Base-by-base conservation (phyloP, 2,888 invertebrate species). In the Meta bourneti region DNA sequence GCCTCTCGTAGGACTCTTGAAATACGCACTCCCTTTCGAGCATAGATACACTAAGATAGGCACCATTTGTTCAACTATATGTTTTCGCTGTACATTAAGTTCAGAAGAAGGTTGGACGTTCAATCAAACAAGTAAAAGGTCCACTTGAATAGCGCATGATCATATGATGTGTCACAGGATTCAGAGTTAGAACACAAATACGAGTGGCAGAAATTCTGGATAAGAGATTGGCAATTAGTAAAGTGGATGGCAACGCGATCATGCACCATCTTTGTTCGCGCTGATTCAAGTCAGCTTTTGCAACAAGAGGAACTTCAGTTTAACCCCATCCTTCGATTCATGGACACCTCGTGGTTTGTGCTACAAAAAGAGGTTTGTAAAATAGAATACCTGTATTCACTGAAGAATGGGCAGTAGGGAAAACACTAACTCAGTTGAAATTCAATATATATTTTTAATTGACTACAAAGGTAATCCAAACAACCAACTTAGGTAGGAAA, bases 1-100 rank as follows among this genome's bases (percentile, higher is more conserved):
- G 9, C 19, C 70, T n/a, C 51, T 19, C 7, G 13, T n/a, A 16
- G 49, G 49, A 51, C 51, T n/a, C n/a, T n/a, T n/a, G n/a, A n/a
- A 48, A 0, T 7, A 13, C n/a, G 69, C 80, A 71, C 51, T 20
- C 19, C n/a, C 7, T 69, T 51, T 54, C 54, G 16, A 61, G n/a
- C 69, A 75, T 34, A n/a, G 20, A 69, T 82, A 52, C 82, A 71
- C 34, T 82, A 71, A 82, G 72, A 51, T 82, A 82, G 82, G 82
- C 82, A 82, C 82, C 82, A 71, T 82, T 82, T 69, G 69, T 8
- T 82, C n/a, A 34, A 82, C 70, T 51, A 11, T 52, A 70, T 34
- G 34, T 70, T 20, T 82, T 71, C 71, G 48, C 48, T 72, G 51
- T 82, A 82, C 82, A 71, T 71, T 48, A 82, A 71, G 82, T 51